Conservation (phyloP, 37 sponge, comb jelly and placozoan species). For the Ephydatia muelleri region DNA sequence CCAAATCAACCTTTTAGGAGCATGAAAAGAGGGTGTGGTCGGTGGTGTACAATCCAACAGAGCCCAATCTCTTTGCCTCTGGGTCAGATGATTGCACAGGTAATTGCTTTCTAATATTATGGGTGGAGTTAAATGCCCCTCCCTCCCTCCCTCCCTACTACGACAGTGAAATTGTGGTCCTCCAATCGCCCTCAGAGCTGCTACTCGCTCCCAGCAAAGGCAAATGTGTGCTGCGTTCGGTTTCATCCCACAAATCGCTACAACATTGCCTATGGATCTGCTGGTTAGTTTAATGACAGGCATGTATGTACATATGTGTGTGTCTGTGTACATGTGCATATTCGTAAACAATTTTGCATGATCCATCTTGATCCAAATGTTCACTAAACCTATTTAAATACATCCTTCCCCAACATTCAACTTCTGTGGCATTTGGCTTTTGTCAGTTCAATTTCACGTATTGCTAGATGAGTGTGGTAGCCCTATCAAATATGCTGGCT, state of each 20-base stretch:
- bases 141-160: background rate
- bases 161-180: constrained; percentile 75
- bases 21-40: constrained; percentile 83
- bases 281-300: constrained; percentile 39
- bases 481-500: too few species aligned
- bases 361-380: too few species aligned
- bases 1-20: constrained; percentile 29
- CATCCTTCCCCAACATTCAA: too few species aligned
- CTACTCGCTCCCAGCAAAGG: constrained; percentile 37
- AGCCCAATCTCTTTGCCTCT: constrained; percentile 75
- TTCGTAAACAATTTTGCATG: too few species aligned
- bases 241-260: constrained; percentile 66
- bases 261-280: constrained; percentile 80
- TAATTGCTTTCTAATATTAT: background rate
- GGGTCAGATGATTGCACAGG: constrained; percentile 85
- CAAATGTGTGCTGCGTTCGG: constrained; percentile 82
- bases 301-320: background rate
- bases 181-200: constrained; percentile 37
- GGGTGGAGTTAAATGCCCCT: background rate
- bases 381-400: too few species aligned
- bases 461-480: too few species aligned
- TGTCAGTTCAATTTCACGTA: too few species aligned
- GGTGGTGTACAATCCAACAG: constrained; percentile 70
- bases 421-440: too few species aligned
- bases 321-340: background rate